phyloP scores from a whole-genome alignment of 2,888 invertebrate genomes.

The Sycophila texana region DNA sequence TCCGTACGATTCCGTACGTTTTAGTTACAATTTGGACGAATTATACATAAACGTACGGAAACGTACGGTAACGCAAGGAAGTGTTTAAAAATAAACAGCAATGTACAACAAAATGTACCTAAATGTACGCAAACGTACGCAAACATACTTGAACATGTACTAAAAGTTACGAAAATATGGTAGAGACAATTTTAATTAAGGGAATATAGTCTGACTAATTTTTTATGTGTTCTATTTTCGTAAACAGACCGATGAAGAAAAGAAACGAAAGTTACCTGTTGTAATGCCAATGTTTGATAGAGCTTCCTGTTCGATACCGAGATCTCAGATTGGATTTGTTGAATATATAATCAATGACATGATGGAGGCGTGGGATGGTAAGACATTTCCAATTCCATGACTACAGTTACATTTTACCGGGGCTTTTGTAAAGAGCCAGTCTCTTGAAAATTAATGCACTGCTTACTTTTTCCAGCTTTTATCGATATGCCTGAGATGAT shows the following conservation, averaged over 20 bases:
- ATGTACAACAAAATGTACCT: too few species aligned
- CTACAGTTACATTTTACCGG: not conserved
- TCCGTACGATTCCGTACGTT: too few species aligned
- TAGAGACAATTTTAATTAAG: too few species aligned
- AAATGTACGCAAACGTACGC: too few species aligned
- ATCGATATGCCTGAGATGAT: conserved; percentile 95
- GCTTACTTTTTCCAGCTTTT: conserved; percentile 78
- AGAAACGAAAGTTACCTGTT: conserved; percentile 90
- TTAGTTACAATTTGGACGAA: too few species aligned
- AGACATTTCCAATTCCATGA: conserved; percentile 65
- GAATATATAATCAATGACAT: conserved; percentile 98
- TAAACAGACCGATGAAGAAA: conserved; percentile 94
- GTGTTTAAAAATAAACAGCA: too few species aligned
- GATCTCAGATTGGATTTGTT: conserved; percentile 97
- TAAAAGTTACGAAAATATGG: too few species aligned
- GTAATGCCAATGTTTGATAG: conserved; percentile 99
- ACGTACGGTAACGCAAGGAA: too few species aligned
- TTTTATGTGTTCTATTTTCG: not conserved
- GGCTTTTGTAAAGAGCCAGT: too few species aligned
- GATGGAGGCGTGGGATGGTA: conserved; percentile 98
- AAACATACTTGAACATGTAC: too few species aligned
- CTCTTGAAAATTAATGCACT: not conserved
- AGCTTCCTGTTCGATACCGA: conserved; percentile 95
- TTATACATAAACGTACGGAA: too few species aligned
- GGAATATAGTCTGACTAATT: too few species aligned